Evolutionary conservation across 2,888 invertebrate genomes (phyloP), one percentile per base, ranked within the genome.

Genomic region (Tipula helvola): DNA sequence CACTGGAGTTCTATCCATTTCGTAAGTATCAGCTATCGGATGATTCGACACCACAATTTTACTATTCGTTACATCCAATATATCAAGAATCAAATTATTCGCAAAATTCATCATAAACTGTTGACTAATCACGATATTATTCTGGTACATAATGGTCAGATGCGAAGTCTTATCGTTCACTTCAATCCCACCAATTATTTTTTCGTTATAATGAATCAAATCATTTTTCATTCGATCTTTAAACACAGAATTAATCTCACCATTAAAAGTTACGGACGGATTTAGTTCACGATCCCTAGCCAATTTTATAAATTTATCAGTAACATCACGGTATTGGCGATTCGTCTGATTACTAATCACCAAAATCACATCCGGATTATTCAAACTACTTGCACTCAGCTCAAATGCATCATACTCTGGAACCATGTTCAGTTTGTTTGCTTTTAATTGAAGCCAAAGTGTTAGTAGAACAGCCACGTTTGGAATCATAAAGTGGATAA

Each of bases 201-300:
- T 89, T 87, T 91, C 90, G 84, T 91, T 89, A 87, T 90, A 91
- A 86, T 90, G 88, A 18, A 90, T 88, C 86, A 91, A 88, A 88
- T 91, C 89, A 7, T 89, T 88, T 2, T 84, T 3, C 84, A 84
- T 84, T 16, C 36, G 36, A 16, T 84, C 41, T 10, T 84, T 41
- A 39, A 84, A 41, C n/a, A 84, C 39, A 2, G 41, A 13, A 84
- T 39, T 84, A 84, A 84, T 39, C n/a, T n/a, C 36, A 5, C n/a
- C 18, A n/a, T 39, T 84, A 39, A 5, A 39, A 8, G 39, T n/a
- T 13, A 84, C 18, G 1, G 39, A 8, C 5, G 41, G 41, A 39
- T 39, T 84, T n/a, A 84, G 16, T 84, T 84, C 16, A 4, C 1
- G 28, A 2, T 28, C 71, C 3, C 10, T 3, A 3, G 71, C 28